Percentiles rank a stretch among this genome's conserved stretches.
phyloP scores from a whole-genome alignment of 2,797 vertebrate genomes.

The Esox lucius region DNA sequence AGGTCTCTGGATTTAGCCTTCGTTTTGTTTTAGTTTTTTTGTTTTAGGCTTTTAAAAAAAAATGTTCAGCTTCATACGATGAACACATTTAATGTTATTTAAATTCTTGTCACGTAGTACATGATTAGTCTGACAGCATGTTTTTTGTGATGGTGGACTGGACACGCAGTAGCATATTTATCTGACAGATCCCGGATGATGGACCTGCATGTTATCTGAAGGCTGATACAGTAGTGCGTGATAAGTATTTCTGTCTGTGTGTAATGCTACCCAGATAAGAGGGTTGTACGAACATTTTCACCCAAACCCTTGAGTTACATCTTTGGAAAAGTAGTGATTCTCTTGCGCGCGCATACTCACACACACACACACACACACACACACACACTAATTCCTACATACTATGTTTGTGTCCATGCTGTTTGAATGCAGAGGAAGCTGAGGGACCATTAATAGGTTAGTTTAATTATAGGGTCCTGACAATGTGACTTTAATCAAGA shows the following conservation, averaged over 20 bases:
- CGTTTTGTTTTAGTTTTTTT: too few species aligned
- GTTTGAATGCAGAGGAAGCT: conserved; percentile 11
- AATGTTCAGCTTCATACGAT: too few species aligned
- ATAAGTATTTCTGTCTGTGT: not conserved
- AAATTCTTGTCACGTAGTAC: not conserved
- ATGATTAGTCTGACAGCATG: not conserved
- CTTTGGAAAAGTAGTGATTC: conserved; percentile 3
- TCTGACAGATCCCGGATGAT: too few species aligned
- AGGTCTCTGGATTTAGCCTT: too few species aligned
- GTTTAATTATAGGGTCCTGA: conserved; percentile 38
- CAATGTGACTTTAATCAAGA: conserved; percentile 68
- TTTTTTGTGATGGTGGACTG: not conserved
- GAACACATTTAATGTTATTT: not conserved
- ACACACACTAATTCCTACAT: not conserved
- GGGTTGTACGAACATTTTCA: not conserved
- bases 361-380: too few species aligned
- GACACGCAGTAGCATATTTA: not conserved
- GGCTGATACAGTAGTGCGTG: too few species aligned
- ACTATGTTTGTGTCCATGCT: not conserved
- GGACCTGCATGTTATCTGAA: too few species aligned
- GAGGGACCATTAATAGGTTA: conserved; percentile 43
- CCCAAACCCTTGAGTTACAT: not conserved
- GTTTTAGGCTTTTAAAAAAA: too few species aligned
- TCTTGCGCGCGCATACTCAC: not conserved
- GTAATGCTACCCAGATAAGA: not conserved